These are phyloP conservation scores for Drosophila rellima DNA, from an alignment of 2,888 invertebrate species.

Conservation along the genomic window DNA sequence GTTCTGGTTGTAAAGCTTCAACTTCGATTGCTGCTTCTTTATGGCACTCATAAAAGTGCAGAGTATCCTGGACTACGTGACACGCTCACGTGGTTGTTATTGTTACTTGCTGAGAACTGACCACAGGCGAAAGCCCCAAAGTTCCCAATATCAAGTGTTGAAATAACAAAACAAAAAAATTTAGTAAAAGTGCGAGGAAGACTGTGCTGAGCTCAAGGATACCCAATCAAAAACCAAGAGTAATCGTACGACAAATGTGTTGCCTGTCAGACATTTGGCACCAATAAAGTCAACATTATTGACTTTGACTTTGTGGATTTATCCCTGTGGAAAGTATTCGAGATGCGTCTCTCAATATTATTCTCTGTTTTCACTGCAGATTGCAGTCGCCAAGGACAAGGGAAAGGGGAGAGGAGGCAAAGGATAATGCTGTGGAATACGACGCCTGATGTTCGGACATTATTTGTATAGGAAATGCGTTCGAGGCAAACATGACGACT, in stretches of 20 bases:
- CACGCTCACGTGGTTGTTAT: slow-evolving; percentile 34
- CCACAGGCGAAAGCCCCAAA: slow-evolving; percentile 2
- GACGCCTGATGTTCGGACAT: slow-evolving; percentile 32
- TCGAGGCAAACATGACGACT: slow-evolving; percentile 38
- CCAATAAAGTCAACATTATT: slow-evolving; percentile 24
- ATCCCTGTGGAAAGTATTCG: slow-evolving; percentile 21
- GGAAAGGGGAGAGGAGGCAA: background rate
- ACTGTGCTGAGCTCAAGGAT: background rate
- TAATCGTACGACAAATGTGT: background rate
- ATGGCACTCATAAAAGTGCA: slow-evolving; percentile 43
- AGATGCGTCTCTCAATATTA: slow-evolving; percentile 10
- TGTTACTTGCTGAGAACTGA: slow-evolving; percentile 29
- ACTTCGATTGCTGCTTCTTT: slow-evolving; percentile 15
- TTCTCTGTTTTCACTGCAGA: slow-evolving; percentile 35
- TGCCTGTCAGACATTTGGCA: slow-evolving; percentile 6
- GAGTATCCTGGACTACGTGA: slow-evolving; percentile 49
- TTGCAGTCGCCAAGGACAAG: slow-evolving; percentile 34
- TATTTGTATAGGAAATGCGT: slow-evolving; percentile 78
- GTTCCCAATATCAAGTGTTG: slow-evolving; percentile 48
- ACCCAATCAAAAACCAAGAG: background rate
- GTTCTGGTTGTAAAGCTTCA: slow-evolving; percentile 38
- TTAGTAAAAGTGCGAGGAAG: background rate
- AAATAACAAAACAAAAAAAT: slow-evolving; percentile 52
- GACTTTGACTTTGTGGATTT: slow-evolving; percentile 16
- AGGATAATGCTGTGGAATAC: slow-evolving; percentile 1